Conservation (phyloP, 2,113 vertebrate genomes). For the Excalfactoria chinensis region DNA sequence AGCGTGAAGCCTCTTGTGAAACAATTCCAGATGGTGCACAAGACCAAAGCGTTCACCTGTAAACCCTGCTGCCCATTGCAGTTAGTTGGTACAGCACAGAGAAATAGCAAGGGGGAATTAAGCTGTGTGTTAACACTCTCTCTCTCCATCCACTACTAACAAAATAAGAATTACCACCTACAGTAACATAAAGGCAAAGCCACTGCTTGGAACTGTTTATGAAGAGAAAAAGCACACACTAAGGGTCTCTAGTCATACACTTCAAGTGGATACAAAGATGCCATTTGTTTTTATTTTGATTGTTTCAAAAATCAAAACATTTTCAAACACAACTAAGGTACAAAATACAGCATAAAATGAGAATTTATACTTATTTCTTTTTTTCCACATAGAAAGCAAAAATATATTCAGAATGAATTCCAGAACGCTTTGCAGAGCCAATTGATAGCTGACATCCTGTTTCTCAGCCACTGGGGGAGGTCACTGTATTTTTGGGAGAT, state of each 20-base stretch:
- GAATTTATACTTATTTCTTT: conserved; percentile 72
- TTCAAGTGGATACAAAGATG: conserved; percentile 74
- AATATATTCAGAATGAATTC: conserved; percentile 65
- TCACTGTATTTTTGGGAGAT: conserved; percentile 30
- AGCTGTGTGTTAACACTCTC: neutral
- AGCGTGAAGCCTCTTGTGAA: neutral
- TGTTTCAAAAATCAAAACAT: conserved; percentile 81
- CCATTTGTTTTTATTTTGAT: conserved; percentile 80
- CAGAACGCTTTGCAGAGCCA: conserved; percentile 70
- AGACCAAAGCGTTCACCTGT: neutral
- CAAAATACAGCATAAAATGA: conserved; percentile 85
- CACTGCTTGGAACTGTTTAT: accelerated
- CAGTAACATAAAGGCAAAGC: neutral
- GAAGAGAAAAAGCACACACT: neutral
- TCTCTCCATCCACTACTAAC: neutral
- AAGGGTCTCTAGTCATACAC: neutral
- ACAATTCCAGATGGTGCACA: neutral
- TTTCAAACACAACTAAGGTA: conserved; percentile 83
- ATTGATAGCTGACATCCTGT: conserved; percentile 22
- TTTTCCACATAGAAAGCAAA: conserved; percentile 77
- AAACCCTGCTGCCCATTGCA: neutral
- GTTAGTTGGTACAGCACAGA: neutral
- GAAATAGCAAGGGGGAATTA: accelerated
- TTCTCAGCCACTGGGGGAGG: conserved; percentile 7
- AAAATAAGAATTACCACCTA: neutral